Conservation (phyloP, 1,140 invertebrate species). For the Palaemon carinicauda region DNA sequence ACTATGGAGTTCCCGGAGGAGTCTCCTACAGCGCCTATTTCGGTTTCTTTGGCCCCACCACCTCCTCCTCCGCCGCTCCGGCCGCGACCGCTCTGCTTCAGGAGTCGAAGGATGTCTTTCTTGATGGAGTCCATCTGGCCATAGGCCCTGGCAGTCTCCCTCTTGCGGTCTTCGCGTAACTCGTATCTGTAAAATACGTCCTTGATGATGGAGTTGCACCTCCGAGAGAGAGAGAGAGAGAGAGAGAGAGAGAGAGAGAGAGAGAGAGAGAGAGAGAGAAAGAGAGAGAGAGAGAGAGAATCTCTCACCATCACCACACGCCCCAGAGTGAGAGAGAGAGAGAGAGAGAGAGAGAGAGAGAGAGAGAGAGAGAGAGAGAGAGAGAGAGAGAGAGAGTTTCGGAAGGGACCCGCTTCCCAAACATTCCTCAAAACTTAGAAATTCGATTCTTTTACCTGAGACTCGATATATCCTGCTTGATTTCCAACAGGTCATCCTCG, state of each 20-base stretch:
- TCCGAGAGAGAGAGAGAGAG: not conserved
- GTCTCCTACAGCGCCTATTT: not conserved
- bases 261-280: too few species aligned
- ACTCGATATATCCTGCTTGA: constrained; percentile 72
- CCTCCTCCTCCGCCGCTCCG: constrained; percentile 1
- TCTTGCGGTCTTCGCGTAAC: constrained; percentile 69
- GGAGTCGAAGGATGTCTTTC: constrained; percentile 65
- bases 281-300: too few species aligned
- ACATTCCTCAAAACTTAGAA: too few species aligned
- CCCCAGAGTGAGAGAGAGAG: too few species aligned
- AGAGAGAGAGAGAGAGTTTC: too few species aligned
- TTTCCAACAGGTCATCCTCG: constrained; percentile 71
- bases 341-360: too few species aligned
- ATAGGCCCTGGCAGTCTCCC: constrained; percentile 66
- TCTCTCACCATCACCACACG: too few species aligned
- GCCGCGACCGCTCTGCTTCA: constrained; percentile 36
- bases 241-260: not conserved
- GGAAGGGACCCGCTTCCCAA: too few species aligned
- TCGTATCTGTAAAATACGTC: constrained; percentile 65
- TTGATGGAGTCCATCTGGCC: constrained; percentile 68
- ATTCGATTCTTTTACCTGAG: constrained; percentile 65
- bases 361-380: too few species aligned
- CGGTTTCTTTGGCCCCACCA: not conserved
- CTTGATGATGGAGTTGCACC: too few species aligned
- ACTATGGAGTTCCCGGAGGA: constrained; percentile 26